These are phyloP conservation scores for Anoplopoma fimbria DNA, from an alignment of 2,113 vertebrate genomes.

Conservation along the genomic window DNA sequence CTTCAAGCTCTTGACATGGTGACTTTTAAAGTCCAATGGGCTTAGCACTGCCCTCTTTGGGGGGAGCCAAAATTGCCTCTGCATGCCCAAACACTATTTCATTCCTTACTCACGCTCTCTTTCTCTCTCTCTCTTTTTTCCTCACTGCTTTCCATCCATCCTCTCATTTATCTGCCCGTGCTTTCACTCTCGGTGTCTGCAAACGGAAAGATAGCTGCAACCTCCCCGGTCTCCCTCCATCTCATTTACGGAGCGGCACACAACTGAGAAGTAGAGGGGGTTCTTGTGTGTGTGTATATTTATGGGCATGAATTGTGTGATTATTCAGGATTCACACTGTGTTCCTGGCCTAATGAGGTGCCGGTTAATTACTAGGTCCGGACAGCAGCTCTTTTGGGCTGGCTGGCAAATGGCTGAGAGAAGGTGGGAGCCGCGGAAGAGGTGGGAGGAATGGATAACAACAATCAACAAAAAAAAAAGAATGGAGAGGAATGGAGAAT, in stretches of 20 bases:
- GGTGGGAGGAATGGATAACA: constrained; percentile 38
- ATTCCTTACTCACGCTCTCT: constrained; percentile 4
- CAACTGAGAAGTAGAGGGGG: constrained; percentile 18
- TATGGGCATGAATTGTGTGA: constrained; percentile 36
- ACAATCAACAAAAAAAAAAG: constrained; percentile 40
- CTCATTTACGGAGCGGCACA: constrained; percentile 32
- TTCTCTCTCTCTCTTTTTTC: not conserved
- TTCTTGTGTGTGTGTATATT: constrained; percentile 9
- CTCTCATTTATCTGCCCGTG: constrained; percentile 36
- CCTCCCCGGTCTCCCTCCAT: constrained; percentile 16
- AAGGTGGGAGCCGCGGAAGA: constrained; percentile 24
- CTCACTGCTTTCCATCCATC: constrained; percentile 13
- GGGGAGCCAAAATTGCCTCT: constrained; percentile 55
- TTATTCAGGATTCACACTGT: constrained; percentile 65
- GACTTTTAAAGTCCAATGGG: constrained; percentile 49
- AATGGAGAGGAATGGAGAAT: constrained; percentile 17
- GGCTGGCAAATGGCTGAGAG: constrained; percentile 39
- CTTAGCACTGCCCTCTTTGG: constrained; percentile 48
- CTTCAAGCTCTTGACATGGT: constrained; percentile 48
- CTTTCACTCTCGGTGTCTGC: constrained; percentile 44
- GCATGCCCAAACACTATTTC: constrained; percentile 59
- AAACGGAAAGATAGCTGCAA: constrained; percentile 57
- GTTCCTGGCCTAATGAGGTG: constrained; percentile 72
- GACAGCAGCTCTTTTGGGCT: constrained; percentile 50
- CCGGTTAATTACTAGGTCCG: constrained; percentile 62